Percentiles rank a stretch among this genome's conserved stretches.
These are phyloP conservation scores for Venturia canescens DNA, from an alignment of 1,140 invertebrate genomes.

Conservation along the genomic window DNA sequence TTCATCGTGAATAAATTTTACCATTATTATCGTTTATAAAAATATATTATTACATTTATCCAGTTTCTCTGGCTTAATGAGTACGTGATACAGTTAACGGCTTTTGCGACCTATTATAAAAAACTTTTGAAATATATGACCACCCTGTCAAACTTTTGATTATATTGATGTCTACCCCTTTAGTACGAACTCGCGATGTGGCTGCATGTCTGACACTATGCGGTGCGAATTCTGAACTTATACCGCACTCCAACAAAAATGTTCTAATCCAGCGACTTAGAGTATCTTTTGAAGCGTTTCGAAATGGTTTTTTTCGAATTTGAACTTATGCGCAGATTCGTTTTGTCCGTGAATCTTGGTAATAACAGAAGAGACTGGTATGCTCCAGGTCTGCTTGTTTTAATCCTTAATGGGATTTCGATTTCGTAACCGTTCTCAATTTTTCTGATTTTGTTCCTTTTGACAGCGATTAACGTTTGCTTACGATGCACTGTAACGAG, in stretches of 20 bases:
- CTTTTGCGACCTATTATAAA: slow-evolving; percentile 45
- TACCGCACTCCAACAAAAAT: slow-evolving; percentile 36
- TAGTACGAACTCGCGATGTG: slow-evolving; percentile 29
- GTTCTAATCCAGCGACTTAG: slow-evolving; percentile 44
- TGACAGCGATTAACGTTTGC: slow-evolving; percentile 58
- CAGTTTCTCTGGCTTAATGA: too few relatives aligned
- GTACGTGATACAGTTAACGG: too few relatives aligned
- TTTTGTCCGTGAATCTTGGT: slow-evolving; percentile 33
- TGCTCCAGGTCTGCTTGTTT: slow-evolving; percentile 32
- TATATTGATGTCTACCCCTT: slow-evolving; percentile 10
- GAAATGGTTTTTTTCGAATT: slow-evolving; percentile 30
- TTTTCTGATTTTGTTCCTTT: slow-evolving; percentile 37
- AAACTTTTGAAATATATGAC: slow-evolving; percentile 44
- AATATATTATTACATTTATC: background rate
- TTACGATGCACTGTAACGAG: slow-evolving; percentile 51
- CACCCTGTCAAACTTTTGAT: slow-evolving; percentile 41
- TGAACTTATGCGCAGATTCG: slow-evolving; percentile 29
- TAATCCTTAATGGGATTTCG: slow-evolving; percentile 27
- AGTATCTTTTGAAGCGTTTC: slow-evolving; percentile 40
- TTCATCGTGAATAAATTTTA: too few relatives aligned
- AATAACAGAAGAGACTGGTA: slow-evolving; percentile 38
- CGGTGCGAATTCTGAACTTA: slow-evolving; percentile 30
- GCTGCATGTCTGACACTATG: slow-evolving; percentile 45
- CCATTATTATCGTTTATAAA: background rate
- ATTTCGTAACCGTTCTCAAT: slow-evolving; percentile 17